These are phyloP conservation scores for Strongylocentrotus purpuratus DNA, from an alignment of 35 echinoderm and acorn worm genomes.

Conservation along the genomic window DNA sequence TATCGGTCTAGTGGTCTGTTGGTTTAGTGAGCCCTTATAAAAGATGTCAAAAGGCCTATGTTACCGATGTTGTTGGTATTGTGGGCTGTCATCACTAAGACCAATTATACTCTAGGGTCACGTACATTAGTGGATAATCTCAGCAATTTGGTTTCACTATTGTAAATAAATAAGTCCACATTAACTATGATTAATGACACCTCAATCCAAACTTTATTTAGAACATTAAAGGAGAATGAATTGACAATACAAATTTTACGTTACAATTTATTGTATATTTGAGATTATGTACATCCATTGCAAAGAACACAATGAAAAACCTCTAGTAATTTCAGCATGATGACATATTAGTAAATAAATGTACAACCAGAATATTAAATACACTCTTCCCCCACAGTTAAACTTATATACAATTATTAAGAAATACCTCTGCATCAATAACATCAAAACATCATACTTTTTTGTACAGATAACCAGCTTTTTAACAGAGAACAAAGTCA, in stretches of 20 bases:
- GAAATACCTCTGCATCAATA: no score
- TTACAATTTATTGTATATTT: neutral
- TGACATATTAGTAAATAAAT: neutral
- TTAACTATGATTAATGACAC: neutral
- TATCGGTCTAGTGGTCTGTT: no score
- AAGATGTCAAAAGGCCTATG: no score
- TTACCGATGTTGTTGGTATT: no score
- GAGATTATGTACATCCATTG: neutral
- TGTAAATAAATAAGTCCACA: neutral
- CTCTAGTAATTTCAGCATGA: no score
- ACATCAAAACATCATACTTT: no score
- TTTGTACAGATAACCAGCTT: neutral
- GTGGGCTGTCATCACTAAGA: neutral
- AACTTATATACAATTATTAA: no score
- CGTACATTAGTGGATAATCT: neutral
- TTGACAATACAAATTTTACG: neutral
- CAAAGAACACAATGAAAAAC: neutral
- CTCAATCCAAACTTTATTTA: neutral
- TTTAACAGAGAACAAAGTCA: no score
- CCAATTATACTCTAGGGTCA: neutral
- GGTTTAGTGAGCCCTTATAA: no score
- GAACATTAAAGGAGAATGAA: neutral
- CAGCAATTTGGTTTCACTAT: neutral
- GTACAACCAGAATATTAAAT: neutral
- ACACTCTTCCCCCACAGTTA: no score